These are phyloP conservation scores for Drosophila biarmipes DNA, from an alignment of 1,140 invertebrate species.

Conservation along the genomic window DNA sequence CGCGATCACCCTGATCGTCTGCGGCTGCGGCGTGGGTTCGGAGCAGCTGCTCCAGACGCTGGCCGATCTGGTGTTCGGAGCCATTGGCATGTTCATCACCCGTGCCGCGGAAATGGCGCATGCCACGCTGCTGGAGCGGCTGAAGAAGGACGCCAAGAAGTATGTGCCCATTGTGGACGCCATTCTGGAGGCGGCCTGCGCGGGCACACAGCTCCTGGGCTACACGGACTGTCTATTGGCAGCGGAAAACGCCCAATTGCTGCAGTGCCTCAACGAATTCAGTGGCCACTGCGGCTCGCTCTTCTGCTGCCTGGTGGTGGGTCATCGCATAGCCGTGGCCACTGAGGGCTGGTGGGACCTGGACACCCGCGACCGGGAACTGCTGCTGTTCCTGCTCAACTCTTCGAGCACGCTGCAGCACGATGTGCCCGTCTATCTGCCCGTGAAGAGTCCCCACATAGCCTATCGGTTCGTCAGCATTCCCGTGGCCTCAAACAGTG, in stretches of 20 bases:
- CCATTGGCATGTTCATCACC: slow-evolving; percentile 90
- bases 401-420: slow-evolving; percentile 87
- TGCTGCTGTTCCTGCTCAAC: slow-evolving; percentile 88
- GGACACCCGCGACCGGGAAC: slow-evolving; percentile 89
- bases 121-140: slow-evolving; percentile 58
- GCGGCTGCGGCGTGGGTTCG: slow-evolving; percentile 86
- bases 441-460: slow-evolving; percentile 89
- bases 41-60: slow-evolving; percentile 86
- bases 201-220: slow-evolving; percentile 87
- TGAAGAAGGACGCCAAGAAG: slow-evolving; percentile 80
- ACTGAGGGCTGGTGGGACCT: slow-evolving; percentile 92
- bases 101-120: slow-evolving; percentile 87
- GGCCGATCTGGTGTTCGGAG: slow-evolving; percentile 88
- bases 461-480: slow-evolving; percentile 77
- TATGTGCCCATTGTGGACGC: slow-evolving; percentile 88
- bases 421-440: slow-evolving; percentile 92
- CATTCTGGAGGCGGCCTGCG: slow-evolving; percentile 88
- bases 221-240: slow-evolving; percentile 87
- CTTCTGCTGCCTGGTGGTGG: slow-evolving; percentile 91
- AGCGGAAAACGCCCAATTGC: slow-evolving; percentile 88
- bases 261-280: slow-evolving; percentile 86
- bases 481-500: slow-evolving; percentile 61
- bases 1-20: slow-evolving; percentile 86
- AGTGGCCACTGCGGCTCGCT: slow-evolving; percentile 89
- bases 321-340: slow-evolving; percentile 89